These are phyloP conservation scores for Enteromius unitaeniatus DNA, from an alignment of 2,797 vertebrate species.

Conservation along the genomic window DNA sequence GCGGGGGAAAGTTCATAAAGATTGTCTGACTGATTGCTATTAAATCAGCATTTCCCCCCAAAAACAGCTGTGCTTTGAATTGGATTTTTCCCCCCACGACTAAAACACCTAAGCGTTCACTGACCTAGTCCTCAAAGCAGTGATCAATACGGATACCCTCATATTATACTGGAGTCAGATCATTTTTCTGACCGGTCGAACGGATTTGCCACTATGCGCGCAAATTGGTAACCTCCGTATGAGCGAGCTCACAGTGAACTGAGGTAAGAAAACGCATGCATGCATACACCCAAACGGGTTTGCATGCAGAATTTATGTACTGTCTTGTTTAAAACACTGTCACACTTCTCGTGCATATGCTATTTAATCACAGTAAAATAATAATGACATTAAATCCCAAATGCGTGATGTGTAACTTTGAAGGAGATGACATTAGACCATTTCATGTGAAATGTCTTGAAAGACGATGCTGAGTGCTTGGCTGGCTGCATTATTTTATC, in stretches of 20 bases:
- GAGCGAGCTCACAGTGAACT: constrained; percentile 4
- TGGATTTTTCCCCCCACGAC: constrained; percentile 36
- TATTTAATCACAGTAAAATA: neutral
- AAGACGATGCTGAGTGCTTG: constrained; percentile 61
- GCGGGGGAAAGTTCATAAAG: constrained; percentile 71
- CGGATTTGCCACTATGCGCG: constrained; percentile 60
- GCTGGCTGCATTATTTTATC: constrained; percentile 65
- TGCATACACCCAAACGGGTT: constrained; percentile 31
- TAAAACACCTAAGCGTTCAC: constrained; percentile 53
- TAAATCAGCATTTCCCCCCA: constrained; percentile 54
- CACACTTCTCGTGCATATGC: neutral
- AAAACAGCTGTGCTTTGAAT: constrained; percentile 23
- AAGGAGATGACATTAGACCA: constrained; percentile 57
- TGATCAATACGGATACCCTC: constrained; percentile 66
- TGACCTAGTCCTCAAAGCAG: constrained; percentile 55
- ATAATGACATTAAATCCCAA: neutral
- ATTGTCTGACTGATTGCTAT: constrained; percentile 16
- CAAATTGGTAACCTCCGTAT: constrained; percentile 11
- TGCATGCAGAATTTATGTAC: constrained; percentile 23
- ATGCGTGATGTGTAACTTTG: constrained; percentile 47
- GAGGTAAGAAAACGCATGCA: constrained; percentile 42
- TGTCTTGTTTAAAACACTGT: neutral
- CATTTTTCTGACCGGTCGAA: constrained; percentile 51
- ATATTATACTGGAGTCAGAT: constrained; percentile 60
- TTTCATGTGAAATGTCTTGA: constrained; percentile 64